Evolutionary conservation across 2,113 vertebrate species (phyloP).

Genomic region (Otis tarda): DNA sequence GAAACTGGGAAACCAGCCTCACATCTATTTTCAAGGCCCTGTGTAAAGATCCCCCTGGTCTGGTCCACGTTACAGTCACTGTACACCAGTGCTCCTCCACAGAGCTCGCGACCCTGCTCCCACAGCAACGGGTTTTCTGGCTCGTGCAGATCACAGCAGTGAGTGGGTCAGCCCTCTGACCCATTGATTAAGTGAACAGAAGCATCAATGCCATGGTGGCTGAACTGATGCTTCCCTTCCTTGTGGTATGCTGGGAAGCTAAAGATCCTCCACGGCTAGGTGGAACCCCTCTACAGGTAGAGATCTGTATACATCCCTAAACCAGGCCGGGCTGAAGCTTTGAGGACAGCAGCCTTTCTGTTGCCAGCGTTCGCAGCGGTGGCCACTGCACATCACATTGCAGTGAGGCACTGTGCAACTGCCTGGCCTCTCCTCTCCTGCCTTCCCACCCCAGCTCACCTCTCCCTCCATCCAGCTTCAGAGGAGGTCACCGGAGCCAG

Average conservation of each 20-base stretch:
- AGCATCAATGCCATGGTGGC: background rate
- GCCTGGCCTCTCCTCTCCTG: background rate
- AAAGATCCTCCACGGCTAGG: background rate
- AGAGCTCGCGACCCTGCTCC: background rate
- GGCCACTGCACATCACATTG: accelerated
- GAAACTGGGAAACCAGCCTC: background rate
- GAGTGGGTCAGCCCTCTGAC: background rate
- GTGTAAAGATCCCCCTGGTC: background rate
- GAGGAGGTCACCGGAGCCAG: background rate
- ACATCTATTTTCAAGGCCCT: background rate
- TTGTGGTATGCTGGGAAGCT: background rate
- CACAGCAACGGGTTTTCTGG: background rate
- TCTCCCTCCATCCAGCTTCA: background rate
- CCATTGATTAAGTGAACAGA: background rate
- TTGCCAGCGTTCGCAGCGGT: accelerated
- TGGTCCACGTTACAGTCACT: background rate
- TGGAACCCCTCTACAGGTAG: background rate
- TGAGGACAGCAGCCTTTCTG: background rate
- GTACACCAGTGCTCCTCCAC: background rate
- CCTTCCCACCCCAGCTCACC: background rate
- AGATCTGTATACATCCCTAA: background rate
- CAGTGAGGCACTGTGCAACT: background rate
- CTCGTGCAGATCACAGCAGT: background rate
- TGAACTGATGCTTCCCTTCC: background rate
- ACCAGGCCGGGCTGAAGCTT: background rate